These are phyloP conservation scores for Coregonus sp. DNA, from an alignment of 2,797 vertebrate genomes.

Conservation along the genomic window DNA sequence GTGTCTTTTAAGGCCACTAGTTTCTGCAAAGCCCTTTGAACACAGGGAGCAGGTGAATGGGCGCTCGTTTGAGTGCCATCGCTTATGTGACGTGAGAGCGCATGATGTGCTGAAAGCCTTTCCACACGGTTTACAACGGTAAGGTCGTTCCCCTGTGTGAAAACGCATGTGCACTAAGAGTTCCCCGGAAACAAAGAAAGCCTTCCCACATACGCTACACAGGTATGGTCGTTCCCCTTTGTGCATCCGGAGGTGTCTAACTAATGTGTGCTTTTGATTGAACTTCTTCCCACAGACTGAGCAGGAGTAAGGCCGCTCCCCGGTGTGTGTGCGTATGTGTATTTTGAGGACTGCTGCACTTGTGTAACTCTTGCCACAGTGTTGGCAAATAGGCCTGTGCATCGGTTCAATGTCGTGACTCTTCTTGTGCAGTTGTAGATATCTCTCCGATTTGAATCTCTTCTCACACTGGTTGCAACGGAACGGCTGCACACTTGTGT, in stretches of 20 bases:
- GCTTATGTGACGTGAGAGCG: no score
- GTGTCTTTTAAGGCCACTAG: background rate
- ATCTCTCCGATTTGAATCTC: background rate
- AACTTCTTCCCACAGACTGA: slow-evolving; percentile 7
- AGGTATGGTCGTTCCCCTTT: slow-evolving; percentile 7
- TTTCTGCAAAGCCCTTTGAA: no score
- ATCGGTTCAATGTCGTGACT: no score
- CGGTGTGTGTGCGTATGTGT: slow-evolving; percentile 12
- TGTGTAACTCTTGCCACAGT: background rate
- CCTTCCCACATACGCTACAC: slow-evolving; percentile 12
- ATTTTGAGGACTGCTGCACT: background rate
- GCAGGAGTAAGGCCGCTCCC: slow-evolving; percentile 8
- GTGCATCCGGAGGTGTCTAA: slow-evolving; percentile 4
- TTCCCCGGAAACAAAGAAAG: background rate
- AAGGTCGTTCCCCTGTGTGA: slow-evolving; percentile 10
- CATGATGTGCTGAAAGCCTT: background rate
- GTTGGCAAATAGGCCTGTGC: background rate
- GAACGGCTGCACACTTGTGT: slow-evolving; percentile 6
- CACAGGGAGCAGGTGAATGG: background rate
- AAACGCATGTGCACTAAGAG: background rate
- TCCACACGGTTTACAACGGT: slow-evolving; percentile 1
- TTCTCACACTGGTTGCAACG: slow-evolving; percentile 7
- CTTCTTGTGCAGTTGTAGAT: background rate
- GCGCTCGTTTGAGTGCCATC: slow-evolving; percentile 10
- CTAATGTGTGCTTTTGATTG: background rate